Base-by-base conservation (phyloP, 2,113 vertebrate genomes). In the Etheostoma cragini region DNA sequence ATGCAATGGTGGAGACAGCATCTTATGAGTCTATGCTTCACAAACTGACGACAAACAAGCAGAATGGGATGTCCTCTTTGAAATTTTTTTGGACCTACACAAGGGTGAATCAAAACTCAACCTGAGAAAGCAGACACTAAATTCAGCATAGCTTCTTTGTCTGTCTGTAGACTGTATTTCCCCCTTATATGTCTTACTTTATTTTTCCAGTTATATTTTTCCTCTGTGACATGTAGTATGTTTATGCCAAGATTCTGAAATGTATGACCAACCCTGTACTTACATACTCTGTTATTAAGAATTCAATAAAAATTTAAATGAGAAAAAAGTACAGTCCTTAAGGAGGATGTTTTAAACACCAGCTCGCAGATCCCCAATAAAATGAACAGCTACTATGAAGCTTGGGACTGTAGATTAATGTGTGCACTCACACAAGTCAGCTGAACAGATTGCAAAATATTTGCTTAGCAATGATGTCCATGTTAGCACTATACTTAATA, bases 401-500 rank as follows among this genome's bases (percentile, higher is more conserved):
- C 47, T 38, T 35, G 46, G 56, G 72, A 50, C 61, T 38, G 71
- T 8, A 68, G 67, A 76, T 78, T 65, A 76, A 77, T 86, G 68
- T 69, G 58, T 26, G 30, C 45, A 49, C 54, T 81, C 70, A 75
- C 69, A 64, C 64, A 61, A 45, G 60, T 66, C 60, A 79, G 30
- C 53, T 82, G 22, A 76, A 54, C 54, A 54, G 26, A 72, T 4
- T 69, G 78, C 56, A 78, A 85, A 84, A 75, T 57, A 70, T 80
- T 83, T 75, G 45, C 60, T 62, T 50, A 60, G 47, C 79, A 56
- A 86, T 79, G 61, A 82, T 70, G 73, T 79, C 54, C 26, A 49
- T 87, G 78, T 69, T 71, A 72, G 76, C 72, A 77, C 26, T 12
- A 33, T 53, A 66, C 69, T 74, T 47, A 70, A 72, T 86, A 81